Conservation (phyloP, 2,797 vertebrate species). For the Arremon brunneinucha region DNA sequence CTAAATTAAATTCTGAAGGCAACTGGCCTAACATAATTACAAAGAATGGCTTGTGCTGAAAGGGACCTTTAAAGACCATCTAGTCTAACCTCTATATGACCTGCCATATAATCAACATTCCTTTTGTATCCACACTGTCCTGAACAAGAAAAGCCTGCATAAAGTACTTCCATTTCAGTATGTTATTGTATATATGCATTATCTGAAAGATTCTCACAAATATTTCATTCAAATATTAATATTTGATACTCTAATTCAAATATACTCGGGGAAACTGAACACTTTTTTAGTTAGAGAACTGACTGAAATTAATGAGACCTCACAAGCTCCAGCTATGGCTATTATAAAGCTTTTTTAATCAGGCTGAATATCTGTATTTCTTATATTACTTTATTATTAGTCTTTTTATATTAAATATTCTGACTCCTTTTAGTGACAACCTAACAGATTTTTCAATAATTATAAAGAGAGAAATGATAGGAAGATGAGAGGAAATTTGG, state of each 20-base stretch:
- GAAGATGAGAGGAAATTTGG: not conserved
- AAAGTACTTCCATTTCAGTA: not conserved
- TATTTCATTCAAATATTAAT: not conserved
- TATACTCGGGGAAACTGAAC: not conserved
- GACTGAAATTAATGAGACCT: not conserved
- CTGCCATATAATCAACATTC: not conserved
- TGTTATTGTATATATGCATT: not conserved
- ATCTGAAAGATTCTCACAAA: not conserved
- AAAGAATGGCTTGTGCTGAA: not conserved
- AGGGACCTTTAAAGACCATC: no score
- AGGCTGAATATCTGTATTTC: not conserved
- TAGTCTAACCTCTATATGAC: not conserved
- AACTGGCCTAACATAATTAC: not conserved
- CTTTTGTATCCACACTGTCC: not conserved
- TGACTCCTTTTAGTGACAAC: not conserved
- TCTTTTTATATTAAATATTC: not conserved
- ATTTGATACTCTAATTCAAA: not conserved
- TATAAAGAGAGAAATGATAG: not conserved
- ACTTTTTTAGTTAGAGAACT: not conserved
- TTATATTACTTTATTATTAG: not conserved
- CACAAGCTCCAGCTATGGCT: not conserved
- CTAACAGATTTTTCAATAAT: not conserved
- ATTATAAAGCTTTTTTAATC: not conserved
- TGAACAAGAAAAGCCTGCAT: not conserved
- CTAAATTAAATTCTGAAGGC: not conserved